Conservation (phyloP, 2,888 invertebrate species). For the Mechanitis mazaeus region DNA sequence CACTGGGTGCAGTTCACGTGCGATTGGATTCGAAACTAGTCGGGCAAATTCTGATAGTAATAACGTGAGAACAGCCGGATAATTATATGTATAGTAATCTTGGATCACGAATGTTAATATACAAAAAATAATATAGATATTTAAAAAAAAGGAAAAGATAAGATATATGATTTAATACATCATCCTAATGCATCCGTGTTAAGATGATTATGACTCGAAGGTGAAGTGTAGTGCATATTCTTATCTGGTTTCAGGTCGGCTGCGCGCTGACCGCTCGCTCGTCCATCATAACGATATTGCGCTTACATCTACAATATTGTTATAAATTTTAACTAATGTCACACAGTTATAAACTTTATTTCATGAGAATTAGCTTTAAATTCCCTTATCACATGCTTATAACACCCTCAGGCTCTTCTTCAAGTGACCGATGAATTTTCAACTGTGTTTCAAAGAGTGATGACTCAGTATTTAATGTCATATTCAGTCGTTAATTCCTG, state of each 20-base stretch:
- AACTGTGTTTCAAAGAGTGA: slow-evolving; percentile 17
- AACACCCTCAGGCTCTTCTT: slow-evolving; percentile 14
- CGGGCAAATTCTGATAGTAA: not conserved
- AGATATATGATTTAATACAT: not conserved
- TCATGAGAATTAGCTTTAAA: slow-evolving; percentile 16
- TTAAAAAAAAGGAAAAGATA: not conserved
- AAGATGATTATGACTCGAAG: slow-evolving; percentile 11
- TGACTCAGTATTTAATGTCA: slow-evolving; percentile 16
- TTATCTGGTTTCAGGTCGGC: slow-evolving; percentile 70
- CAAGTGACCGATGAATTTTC: slow-evolving; percentile 20
- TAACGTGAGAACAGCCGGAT: no score
- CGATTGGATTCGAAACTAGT: not conserved
- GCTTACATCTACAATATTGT: slow-evolving; percentile 75
- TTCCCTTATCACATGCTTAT: slow-evolving; percentile 10
- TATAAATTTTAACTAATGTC: slow-evolving; percentile 35
- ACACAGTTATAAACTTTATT: slow-evolving; percentile 34
- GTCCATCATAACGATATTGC: slow-evolving; percentile 73
- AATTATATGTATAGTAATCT: no score
- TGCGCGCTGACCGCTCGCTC: slow-evolving; percentile 68
- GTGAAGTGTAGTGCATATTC: slow-evolving; percentile 30
- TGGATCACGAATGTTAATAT: no score
- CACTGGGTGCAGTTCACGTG: no score
- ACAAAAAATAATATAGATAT: no score
- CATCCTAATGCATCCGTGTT: not conserved
- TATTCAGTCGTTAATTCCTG: slow-evolving; percentile 7